Evolutionary conservation across 1,140 invertebrate genomes (phyloP).

Genomic region (Aphidius gifuensis): DNA sequence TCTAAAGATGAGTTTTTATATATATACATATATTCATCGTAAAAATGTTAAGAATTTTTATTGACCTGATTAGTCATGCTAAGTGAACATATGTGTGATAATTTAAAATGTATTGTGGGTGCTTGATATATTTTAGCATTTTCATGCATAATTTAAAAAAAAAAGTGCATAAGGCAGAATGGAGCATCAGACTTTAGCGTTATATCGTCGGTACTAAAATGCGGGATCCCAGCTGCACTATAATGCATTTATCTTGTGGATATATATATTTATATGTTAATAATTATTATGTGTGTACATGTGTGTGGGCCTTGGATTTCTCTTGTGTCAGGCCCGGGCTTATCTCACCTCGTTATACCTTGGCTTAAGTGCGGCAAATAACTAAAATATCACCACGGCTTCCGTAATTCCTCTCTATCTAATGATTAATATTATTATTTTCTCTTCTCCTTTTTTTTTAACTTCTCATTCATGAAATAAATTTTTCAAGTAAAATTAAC

Average conservation of each 20-base stretch:
- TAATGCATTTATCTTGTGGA: too few relatives aligned
- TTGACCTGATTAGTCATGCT: constrained; percentile 33
- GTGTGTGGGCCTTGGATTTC: constrained; percentile 25
- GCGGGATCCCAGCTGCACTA: constrained; percentile 16
- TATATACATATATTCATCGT: constrained; percentile 5
- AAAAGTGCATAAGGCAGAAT: too few relatives aligned
- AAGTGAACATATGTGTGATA: constrained; percentile 33
- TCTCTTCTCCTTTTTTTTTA: too few relatives aligned
- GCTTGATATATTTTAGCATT: too few relatives aligned
- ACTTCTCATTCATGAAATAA: neutral
- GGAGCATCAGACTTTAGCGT: neutral
- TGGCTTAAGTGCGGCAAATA: constrained; percentile 46
- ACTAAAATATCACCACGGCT: constrained; percentile 46
- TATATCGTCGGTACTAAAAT: constrained; percentile 18
- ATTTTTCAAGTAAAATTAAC: neutral
- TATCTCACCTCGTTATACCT: constrained; percentile 46
- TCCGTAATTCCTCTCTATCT: constrained; percentile 44
- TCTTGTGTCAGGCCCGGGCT: constrained; percentile 29
- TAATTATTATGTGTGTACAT: constrained; percentile 1
- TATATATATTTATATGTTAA: too few relatives aligned
- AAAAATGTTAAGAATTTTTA: neutral
- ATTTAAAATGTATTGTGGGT: constrained; percentile 27
- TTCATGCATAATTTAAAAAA: too few relatives aligned
- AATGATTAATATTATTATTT: neutral
- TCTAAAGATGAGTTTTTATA: neutral